Evolutionary conservation across 2,113 vertebrate species (phyloP), one percentile per base, ranked within the genome.

Genomic region (Lycocorax pyrrhopterus): DNA sequence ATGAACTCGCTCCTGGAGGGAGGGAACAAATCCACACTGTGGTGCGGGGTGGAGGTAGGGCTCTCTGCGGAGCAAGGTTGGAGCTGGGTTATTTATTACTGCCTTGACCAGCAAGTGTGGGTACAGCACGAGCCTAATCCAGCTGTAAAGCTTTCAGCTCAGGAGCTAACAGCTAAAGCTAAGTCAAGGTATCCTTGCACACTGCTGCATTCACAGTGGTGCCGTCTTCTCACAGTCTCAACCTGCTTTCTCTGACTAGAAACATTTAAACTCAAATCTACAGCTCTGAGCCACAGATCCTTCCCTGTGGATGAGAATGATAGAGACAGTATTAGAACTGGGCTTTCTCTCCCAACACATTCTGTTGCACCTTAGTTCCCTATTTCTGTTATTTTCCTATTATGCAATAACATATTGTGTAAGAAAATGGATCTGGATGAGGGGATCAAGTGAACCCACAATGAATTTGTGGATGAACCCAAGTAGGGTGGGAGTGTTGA

Each of bases 1-100:
- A 90, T 77, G 83, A 92, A n/a, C 20, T 46, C n/a, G 27, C 37
- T 77, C 16, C 67, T 43, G 43, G 63, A 76, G 19, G 46, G 29
- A 88, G 30, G 52, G 43, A 53, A 59, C 29, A 66, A 73, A 88
- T 22, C 27, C 75, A 58, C 41, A 52, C 3, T 22, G 43, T 19
- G 47, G 14, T 80, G 43, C 5, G 3, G 35, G 29, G 14, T 1
- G 0, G 32, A 77, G 21, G 39, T 29, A 68, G 33, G 18, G 46
- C 23, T 80, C 63, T 92, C 53, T 39, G 76, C 16, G 47, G 81
- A 94, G 32, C 0, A 6, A 75, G 71, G 90, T 82, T 89, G 89
- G 49, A 72, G 30, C 47, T 79, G 85, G 87, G 78, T 93, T 93
- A 94, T 84, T 94, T 93, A n/a, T 3, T 2, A 49, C 58, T 87